Evolutionary conservation across 2,113 vertebrate species (phyloP), one percentile per base, ranked within the genome.

Genomic region (cattle (Bos taurus)): DNA sequence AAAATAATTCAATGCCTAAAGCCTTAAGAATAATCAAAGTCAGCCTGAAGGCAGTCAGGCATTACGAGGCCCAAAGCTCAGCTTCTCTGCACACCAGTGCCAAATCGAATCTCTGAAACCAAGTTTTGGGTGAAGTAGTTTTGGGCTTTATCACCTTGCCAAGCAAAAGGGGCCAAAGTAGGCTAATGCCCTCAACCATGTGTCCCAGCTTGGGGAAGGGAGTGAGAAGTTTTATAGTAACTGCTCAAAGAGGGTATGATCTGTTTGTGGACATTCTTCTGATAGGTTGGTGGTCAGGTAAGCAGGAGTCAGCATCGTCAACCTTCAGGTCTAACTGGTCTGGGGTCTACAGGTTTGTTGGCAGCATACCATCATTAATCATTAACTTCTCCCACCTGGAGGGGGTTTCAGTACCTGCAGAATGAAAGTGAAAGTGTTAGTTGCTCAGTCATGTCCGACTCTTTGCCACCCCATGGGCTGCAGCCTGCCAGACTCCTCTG

Each of bases 1-100:
- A 88, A 84, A 82, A 46, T 36, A 80, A 90, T 57, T 48, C 52
- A 94, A n/a, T 50, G n/a, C 40, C n/a, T 54, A 17, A 82, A 89
- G 74, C 1, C 40, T 50, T 30, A 40, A 94, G 59, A 59, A 82
- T 81, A 56, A 60, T 33, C 21, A 81, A 50, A 85, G 56, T n/a
- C 33, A 10, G 80, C 84, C 86, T 7, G 52, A 57, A 95, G 77
- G 56, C 92, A 91, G 56, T 64, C 16, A 88, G 88, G 57, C 54
- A 17, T 33, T 57, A 59, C 62, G 71, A 74, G 36, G 36, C 12
- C 6, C 12, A 74, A 25, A 74, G 36, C 36, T 74, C 71, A 74
- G 23, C 36, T 74, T 74, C 5, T 74, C 11, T 74, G 36, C 71
- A 43, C 36, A 74, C 36, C 71, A 43, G 12, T 74, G 71, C 71